Evolutionary conservation across 2,888 invertebrate genomes (phyloP).

Genomic region (Eupithecia dodoneata): DNA sequence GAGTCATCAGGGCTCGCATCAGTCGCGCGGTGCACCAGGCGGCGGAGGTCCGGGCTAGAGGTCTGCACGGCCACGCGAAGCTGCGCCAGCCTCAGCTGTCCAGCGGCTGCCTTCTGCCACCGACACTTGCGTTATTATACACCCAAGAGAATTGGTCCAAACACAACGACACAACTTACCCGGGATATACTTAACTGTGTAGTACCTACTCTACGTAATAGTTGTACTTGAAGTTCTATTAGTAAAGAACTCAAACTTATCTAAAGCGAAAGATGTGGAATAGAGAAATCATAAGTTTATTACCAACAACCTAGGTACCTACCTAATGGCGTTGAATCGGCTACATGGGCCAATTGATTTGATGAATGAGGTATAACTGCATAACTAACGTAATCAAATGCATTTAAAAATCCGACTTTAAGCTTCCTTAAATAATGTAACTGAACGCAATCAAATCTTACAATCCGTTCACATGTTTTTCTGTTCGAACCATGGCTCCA

Average conservation of each 20-base stretch:
- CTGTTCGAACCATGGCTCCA: not conserved
- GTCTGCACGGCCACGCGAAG: conserved; percentile 31
- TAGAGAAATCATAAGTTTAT: not conserved
- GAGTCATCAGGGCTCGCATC: conserved; percentile 48
- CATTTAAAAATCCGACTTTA: not conserved
- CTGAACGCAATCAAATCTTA: not conserved
- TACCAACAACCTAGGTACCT: too few species aligned
- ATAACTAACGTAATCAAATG: not conserved
- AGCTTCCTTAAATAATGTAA: not conserved
- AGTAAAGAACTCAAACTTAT: not conserved
- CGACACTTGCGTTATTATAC: not conserved
- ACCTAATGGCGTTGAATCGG: not conserved
- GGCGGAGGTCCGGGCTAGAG: conserved; percentile 52
- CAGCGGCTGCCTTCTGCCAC: not conserved
- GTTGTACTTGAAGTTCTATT: not conserved
- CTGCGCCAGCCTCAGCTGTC: not conserved
- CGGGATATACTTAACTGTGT: too few species aligned
- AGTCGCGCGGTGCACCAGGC: conserved; percentile 9
- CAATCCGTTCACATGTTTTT: not conserved
- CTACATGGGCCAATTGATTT: not conserved
- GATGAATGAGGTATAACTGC: not conserved
- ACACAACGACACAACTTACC: conserved; percentile 20
- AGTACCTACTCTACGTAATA: not conserved
- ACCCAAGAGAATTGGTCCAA: conserved; percentile 23
- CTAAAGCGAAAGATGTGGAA: not conserved